Base-by-base conservation (phyloP, 2,113 vertebrate species). In the Australoheros scitulus region DNA sequence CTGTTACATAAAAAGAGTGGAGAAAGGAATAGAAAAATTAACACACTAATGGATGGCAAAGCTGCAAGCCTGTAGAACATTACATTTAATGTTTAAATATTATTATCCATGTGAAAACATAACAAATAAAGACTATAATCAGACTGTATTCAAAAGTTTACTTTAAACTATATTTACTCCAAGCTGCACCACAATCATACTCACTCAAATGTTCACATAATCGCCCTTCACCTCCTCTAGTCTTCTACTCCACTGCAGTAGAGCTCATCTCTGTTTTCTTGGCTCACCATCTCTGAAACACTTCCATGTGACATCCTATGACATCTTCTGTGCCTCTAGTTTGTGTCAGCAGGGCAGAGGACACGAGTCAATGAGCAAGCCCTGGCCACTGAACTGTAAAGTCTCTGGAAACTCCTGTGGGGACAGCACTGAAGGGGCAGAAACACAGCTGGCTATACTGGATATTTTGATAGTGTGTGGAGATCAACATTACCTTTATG, bases 321-420 rank as follows among this genome's bases (percentile, higher is more conserved):
- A 91, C 85, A 88, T 91, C 81, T 78, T 63, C 56, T 80, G 72
- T 76, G 56, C 77, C 79, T 87, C 74, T 82, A 82, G 84, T 86
- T 86, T 88, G 77, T 90, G 87, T 90, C 86, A 70, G 87, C 84
- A 80, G 63, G 81, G 87, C 79, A 76, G 63, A 88, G 38, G 87
- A 82, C 83, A 91, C 32, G 61, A 87, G 86, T 89, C 86, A 85
- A 58, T 79, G 90, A 88, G 88, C 92, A 91, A 84, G 89, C 60
- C 76, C 79, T 81, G 83, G 82, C 84, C 85, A 61, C 59, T 93
- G 91, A 93, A 91, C 89, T 84, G 82, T 90, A 75, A 83, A 82
- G 60, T 79, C 61, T 83, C 2, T 9, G 83, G 82, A 70, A 77
- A 64, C 57, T 83, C 87, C 89, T 86, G 77, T 10, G 76, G 86